A percentile compares a stretch with the other conserved stretches of the same genome.
These are phyloP conservation scores for Lonchura striata DNA, from an alignment of 2,113 vertebrate species.

Conservation along the genomic window DNA sequence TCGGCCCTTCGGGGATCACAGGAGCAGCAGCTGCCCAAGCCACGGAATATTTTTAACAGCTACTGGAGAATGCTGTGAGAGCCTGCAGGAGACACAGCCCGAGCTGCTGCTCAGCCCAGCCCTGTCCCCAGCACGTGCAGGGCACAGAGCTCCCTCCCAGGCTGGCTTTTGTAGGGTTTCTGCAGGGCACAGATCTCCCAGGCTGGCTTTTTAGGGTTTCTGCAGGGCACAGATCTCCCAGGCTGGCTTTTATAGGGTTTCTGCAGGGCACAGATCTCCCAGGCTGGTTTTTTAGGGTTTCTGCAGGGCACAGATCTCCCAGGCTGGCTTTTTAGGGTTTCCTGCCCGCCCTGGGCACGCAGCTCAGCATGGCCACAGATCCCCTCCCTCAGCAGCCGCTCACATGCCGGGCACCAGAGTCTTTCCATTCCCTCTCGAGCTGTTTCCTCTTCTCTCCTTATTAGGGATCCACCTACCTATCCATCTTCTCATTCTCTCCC, in stretches of 20 bases:
- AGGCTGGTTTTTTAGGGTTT: constrained; percentile 34
- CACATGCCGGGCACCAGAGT: constrained; percentile 37
- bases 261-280: background rate
- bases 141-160: background rate
- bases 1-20: background rate
- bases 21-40: background rate
- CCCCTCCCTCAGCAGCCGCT: constrained; percentile 3
- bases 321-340: constrained; percentile 38
- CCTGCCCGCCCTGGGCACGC: background rate
- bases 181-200: background rate
- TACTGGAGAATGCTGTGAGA: background rate
- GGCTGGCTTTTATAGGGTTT: too few relatives aligned
- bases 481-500: constrained; percentile 60
- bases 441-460: constrained; percentile 60
- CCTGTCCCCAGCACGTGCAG: background rate
- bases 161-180: constrained; percentile 34
- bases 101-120: background rate
- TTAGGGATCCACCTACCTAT: constrained; percentile 61
- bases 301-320: background rate
- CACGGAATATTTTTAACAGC: background rate
- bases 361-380: background rate
- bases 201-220: too few relatives aligned
- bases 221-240: too few relatives aligned
- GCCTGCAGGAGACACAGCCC: background rate
- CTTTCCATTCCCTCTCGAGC: constrained; percentile 62